Evolutionary conservation across 2,888 invertebrate species (phyloP).

Genomic region (Eupithecia exiguata): DNA sequence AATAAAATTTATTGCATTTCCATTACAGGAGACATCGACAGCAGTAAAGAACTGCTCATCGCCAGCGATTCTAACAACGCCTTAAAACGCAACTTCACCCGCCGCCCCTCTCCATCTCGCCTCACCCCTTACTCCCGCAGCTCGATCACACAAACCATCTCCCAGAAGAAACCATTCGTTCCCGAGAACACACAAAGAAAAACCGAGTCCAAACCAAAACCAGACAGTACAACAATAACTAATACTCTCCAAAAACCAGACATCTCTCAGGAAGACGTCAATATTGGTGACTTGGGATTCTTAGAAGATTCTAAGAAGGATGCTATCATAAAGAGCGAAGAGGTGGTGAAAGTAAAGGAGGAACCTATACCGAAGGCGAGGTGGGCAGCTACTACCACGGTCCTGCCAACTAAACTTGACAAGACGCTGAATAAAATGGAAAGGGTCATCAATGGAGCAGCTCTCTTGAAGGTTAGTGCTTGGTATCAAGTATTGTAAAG

Average conservation of each 20-base stretch:
- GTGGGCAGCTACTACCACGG: constrained; percentile 19
- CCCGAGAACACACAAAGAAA: constrained; percentile 28
- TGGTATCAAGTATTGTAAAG: not conserved
- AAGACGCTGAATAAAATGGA: constrained; percentile 65
- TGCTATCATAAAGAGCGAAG: constrained; percentile 26
- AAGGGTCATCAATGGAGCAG: constrained; percentile 69
- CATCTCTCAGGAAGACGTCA: constrained; percentile 55
- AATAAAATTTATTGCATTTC: not conserved
- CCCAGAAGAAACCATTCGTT: constrained; percentile 14
- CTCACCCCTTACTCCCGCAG: constrained; percentile 63
- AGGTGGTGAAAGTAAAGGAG: not conserved
- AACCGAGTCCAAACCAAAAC: constrained; percentile 18
- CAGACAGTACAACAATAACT: not conserved
- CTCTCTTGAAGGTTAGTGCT: constrained; percentile 61
- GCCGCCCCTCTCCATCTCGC: constrained; percentile 67
- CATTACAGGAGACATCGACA: constrained; percentile 80
- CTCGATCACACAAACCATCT: constrained; percentile 23
- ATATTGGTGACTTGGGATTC: constrained; percentile 62
- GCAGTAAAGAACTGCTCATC: constrained; percentile 85
- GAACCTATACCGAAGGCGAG: constrained; percentile 20
- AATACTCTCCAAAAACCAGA: constrained; percentile 27
- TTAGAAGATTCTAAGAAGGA: constrained; percentile 60
- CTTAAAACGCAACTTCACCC: constrained; percentile 68
- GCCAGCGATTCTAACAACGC: constrained; percentile 81
- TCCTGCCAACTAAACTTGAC: constrained; percentile 52